Conservation (phyloP, 1,140 invertebrate genomes). For the Hydropsyche tenuis region DNA sequence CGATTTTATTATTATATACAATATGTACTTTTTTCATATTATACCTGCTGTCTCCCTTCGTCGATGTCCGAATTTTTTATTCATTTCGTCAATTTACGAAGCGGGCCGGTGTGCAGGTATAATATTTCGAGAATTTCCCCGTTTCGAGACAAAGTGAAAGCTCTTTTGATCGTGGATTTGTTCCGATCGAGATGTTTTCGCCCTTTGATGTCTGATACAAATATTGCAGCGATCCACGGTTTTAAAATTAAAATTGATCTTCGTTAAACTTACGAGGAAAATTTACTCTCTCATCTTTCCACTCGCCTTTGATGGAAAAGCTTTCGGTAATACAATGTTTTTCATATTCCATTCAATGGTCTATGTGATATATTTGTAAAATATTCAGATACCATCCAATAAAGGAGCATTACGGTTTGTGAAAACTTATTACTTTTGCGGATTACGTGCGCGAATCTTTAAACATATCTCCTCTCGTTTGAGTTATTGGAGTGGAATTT, state of each 20-base stretch:
- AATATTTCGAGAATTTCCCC: conserved; percentile 34
- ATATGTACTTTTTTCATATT: conserved; percentile 1
- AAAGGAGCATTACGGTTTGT: too few relatives aligned
- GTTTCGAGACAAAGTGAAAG: conserved; percentile 13
- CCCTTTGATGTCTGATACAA: conserved; percentile 19
- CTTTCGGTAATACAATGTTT: too few relatives aligned
- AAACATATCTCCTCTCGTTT: too few relatives aligned
- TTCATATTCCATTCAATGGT: too few relatives aligned
- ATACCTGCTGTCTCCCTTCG: neutral
- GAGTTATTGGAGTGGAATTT: neutral
- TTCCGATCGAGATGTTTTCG: conserved; percentile 19
- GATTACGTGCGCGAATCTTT: too few relatives aligned
- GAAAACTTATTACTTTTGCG: too few relatives aligned
- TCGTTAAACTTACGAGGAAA: neutral
- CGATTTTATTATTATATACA: too few relatives aligned
- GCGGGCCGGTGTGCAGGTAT: conserved; percentile 20
- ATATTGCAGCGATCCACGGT: conserved; percentile 10
- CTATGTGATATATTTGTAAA: too few relatives aligned
- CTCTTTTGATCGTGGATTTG: conserved; percentile 13
- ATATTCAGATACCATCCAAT: too few relatives aligned
- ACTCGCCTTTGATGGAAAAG: too few relatives aligned
- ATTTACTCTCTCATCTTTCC: neutral
- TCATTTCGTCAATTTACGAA: conserved; percentile 41
- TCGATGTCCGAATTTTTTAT: conserved; percentile 35
- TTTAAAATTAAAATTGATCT: conserved; percentile 21